Base-by-base conservation (phyloP, 2,888 invertebrate genomes). In the Pomacea canaliculata region DNA sequence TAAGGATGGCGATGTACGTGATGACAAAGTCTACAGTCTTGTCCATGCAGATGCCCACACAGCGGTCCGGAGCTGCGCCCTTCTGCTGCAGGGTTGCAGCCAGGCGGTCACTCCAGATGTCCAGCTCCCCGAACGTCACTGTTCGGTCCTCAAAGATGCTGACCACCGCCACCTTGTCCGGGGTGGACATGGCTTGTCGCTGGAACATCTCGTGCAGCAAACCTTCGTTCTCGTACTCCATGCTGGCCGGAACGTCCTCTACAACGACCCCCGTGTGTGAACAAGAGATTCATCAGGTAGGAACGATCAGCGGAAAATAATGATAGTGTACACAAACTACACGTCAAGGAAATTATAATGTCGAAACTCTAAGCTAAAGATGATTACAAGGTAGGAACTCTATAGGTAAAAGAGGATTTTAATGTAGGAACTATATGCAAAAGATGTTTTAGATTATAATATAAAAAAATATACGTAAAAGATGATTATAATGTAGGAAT, bases 31-130 rank as follows among this genome's bases (percentile, higher is more conserved):
- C 89, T 16, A 89, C 81, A 70, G 86, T 84, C 80, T 89, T 89
- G 73, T 90, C 88, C 86, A 91, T 87, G 81, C 88, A 91, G 69
- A 91, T 91, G 51, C 88, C 91, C 0, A 91, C 90, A 79, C 85
- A 84, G 1, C 82, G 81, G 76, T 91, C 89, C 9, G 86, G 84
- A 46, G 74, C 76, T 7, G 90, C 89, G 5, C 89, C 90, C 62
- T 78, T 83, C 7, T 77, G 62, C 23, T 80, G 80, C 19, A 91
- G 84, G 70, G 82, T 82, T 66, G 73, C 78, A 7, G 90, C 88
- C 75, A 91, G 79, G 13, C 83, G 79, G 70, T 89, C 87, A 7
- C 90, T 88, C 76, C 85, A 80, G n/a, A 77, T 66, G 77, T 89
- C 83, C 37, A 90, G 83, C 72, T 90, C 81, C 48, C 78, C 78